These are phyloP conservation scores for Nymphicus hollandicus DNA, from an alignment of 2,113 vertebrate species.

Conservation along the genomic window DNA sequence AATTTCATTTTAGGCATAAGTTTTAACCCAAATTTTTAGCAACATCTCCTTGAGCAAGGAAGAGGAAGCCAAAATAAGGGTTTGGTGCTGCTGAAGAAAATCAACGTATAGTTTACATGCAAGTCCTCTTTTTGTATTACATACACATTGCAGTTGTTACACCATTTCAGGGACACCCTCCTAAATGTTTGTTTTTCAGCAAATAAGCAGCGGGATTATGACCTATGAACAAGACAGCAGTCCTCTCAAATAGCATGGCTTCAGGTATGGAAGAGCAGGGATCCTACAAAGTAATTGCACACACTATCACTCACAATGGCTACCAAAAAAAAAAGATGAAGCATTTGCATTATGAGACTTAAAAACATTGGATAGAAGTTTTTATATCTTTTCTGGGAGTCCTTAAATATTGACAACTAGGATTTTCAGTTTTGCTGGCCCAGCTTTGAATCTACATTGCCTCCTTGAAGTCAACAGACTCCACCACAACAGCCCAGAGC, in stretches of 20 bases:
- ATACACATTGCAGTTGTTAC: not conserved
- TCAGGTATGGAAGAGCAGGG: not conserved
- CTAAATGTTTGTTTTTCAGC: not conserved
- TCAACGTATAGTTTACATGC: rapidly evolving
- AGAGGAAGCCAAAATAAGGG: not conserved
- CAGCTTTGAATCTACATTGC: rapidly evolving
- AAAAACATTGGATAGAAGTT: not conserved
- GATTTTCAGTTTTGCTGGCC: not conserved
- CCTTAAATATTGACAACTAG: not conserved
- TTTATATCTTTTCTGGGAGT: not conserved
- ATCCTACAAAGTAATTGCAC: not conserved
- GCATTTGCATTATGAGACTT: not conserved
- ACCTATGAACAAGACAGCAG: not conserved
- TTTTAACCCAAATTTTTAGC: not conserved
- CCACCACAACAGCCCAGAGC: rapidly evolving
- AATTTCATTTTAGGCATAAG: not conserved
- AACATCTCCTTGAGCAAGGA: not conserved
- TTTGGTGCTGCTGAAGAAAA: not conserved
- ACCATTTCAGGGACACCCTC: not conserved
- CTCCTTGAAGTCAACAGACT: not conserved
- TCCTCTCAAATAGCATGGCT: not conserved
- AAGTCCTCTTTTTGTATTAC: not conserved
- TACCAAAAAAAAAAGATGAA: not conserved
- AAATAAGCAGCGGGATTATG: not conserved
- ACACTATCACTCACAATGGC: rapidly evolving